Evolutionary conservation across 1,140 invertebrate genomes (phyloP).

Genomic region (Homarus americanus): DNA sequence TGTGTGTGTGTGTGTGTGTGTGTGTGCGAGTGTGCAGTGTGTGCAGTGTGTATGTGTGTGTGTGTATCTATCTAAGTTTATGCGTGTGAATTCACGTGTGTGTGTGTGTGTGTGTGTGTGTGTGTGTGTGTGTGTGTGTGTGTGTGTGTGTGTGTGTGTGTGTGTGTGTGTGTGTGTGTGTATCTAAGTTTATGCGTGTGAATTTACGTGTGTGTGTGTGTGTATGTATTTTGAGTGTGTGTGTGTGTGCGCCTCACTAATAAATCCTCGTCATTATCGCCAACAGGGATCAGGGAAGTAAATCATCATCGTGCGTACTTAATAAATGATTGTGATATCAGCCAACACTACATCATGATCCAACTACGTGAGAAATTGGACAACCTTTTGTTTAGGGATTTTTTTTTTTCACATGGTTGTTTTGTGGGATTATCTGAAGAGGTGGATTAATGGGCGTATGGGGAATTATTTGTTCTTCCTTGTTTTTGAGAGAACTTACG

Average conservation of each 20-base stretch:
- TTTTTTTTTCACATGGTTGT: too few species aligned
- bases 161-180: constrained; percentile 40
- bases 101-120: constrained; percentile 48
- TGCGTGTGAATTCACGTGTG: constrained; percentile 37
- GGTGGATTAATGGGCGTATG: too few species aligned
- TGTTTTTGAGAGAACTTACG: too few species aligned
- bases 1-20: constrained; percentile 17
- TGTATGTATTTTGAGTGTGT: constrained; percentile 26
- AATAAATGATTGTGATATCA: constrained; percentile 61
- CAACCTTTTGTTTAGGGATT: neutral
- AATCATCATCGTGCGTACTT: constrained; percentile 51
- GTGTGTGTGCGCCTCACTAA: constrained; percentile 15
- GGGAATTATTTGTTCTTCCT: too few species aligned
- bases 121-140: constrained; percentile 17
- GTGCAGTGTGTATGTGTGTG: constrained; percentile 27
- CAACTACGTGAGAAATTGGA: constrained; percentile 53
- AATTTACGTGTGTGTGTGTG: constrained; percentile 44
- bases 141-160: constrained; percentile 19
- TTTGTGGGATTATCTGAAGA: too few species aligned
- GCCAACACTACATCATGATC: constrained; percentile 48
- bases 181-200: constrained; percentile 22
- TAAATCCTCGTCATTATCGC: constrained; percentile 43
- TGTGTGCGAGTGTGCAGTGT: neutral
- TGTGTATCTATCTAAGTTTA: constrained; percentile 25
- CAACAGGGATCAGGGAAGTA: constrained; percentile 31